Conservation (phyloP, 2,888 invertebrate species). For the Heliothis peltigera region DNA sequence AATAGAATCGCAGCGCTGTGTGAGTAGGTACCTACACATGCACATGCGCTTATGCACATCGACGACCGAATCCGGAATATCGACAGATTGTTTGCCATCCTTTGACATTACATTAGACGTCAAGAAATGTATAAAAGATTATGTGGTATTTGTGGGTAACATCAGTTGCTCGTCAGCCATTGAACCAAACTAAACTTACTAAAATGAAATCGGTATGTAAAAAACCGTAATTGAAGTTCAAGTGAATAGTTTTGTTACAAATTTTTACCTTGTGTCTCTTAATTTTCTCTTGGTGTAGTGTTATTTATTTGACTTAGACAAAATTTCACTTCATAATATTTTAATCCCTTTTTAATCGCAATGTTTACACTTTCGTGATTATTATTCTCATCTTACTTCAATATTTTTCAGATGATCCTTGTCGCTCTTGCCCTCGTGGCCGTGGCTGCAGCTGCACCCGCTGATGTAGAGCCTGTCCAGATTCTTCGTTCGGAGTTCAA, state of each 20-base stretch:
- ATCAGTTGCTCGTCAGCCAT: constrained; percentile 84
- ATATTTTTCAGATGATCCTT: constrained; percentile 48
- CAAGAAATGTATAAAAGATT: constrained; percentile 87
- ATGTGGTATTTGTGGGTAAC: constrained; percentile 68
- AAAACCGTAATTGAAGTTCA: constrained; percentile 1
- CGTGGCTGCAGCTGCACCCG: constrained; percentile 42
- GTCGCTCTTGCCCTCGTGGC: constrained; percentile 59
- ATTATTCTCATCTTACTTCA: neutral
- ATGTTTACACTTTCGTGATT: neutral
- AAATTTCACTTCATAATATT: no score
- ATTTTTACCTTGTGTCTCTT: neutral
- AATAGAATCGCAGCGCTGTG: constrained; percentile 53
- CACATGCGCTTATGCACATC: constrained; percentile 67
- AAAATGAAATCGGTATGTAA: constrained; percentile 86
- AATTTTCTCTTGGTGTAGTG: neutral
- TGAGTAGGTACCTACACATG: constrained; percentile 50
- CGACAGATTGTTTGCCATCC: constrained; percentile 78
- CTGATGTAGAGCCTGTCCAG: neutral
- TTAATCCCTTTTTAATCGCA: neutral
- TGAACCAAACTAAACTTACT: constrained; percentile 72
- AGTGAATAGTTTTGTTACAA: constrained; percentile 8
- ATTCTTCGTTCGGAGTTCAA: constrained; percentile 6
- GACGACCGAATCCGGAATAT: constrained; percentile 82
- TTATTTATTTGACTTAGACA: no score
- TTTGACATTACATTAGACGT: constrained; percentile 83